A percentile compares a stretch with the other conserved stretches of the same genome.
These are phyloP conservation scores for Lacerta bilineata DNA, from an alignment of 2,797 vertebrate species.

Conservation along the genomic window DNA sequence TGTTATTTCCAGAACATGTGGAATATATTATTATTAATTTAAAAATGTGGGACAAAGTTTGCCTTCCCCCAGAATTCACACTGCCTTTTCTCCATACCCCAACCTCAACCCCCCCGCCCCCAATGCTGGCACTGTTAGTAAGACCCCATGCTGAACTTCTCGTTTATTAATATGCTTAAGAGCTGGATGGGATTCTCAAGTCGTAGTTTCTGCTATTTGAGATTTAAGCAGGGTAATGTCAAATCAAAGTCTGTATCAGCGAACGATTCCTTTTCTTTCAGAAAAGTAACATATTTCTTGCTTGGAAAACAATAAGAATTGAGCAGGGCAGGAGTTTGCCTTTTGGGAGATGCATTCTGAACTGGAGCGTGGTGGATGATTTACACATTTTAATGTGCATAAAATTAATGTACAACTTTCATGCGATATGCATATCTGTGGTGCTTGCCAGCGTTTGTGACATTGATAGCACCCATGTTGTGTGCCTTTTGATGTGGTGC, in stretches of 20 bases:
- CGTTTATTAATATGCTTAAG: neutral
- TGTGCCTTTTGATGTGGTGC: slow-evolving; percentile 5
- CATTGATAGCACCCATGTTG: neutral
- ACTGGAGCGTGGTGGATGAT: neutral
- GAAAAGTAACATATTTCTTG: neutral
- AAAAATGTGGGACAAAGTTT: neutral
- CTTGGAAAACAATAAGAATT: slow-evolving; percentile 11
- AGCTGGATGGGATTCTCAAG: neutral
- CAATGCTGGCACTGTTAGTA: neutral
- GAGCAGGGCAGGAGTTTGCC: neutral
- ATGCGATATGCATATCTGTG: neutral
- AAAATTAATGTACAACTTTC: neutral
- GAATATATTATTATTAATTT: neutral
- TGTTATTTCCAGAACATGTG: neutral
- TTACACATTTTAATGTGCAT: slow-evolving; percentile 16
- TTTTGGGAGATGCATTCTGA: slow-evolving; percentile 12
- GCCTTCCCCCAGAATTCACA: neutral
- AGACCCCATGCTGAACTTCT: neutral
- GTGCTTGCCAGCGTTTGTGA: neutral
- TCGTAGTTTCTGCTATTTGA: neutral
- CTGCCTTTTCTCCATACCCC: neutral
- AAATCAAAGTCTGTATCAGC: neutral
- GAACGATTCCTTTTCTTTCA: neutral
- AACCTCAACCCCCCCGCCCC: neutral
- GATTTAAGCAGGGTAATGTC: neutral